Percentiles rank a stretch among this genome's conserved stretches.
Evolutionary conservation across 2,888 invertebrate species (phyloP).

Genomic region (Erannis defoliaria): DNA sequence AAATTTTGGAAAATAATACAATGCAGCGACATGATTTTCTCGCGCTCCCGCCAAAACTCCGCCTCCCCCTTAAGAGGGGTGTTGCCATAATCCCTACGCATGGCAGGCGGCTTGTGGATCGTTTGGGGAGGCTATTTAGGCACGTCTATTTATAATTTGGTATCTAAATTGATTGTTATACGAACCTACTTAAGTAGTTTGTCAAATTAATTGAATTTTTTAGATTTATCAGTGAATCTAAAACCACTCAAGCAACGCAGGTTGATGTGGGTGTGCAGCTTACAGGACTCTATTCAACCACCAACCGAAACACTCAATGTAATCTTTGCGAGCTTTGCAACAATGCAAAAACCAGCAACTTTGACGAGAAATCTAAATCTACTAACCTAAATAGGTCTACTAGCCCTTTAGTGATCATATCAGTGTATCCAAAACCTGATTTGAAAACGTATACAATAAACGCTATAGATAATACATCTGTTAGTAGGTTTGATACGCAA

Average conservation of each 20-base stretch:
- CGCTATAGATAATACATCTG: not conserved
- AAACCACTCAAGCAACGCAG: slow-evolving; percentile 65
- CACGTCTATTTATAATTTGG: no score
- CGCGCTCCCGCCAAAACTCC: no score
- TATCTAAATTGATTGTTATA: no score
- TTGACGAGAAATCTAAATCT: slow-evolving; percentile 34
- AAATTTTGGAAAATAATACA: no score
- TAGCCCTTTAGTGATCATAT: slow-evolving; percentile 76
- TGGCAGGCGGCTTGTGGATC: no score
- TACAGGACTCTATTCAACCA: slow-evolving; percentile 32
- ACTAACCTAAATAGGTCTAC: slow-evolving; percentile 48
- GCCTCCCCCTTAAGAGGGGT: no score
- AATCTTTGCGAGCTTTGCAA: slow-evolving; percentile 24
- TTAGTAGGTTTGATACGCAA: slow-evolving; percentile 19
- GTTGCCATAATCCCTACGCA: no score
- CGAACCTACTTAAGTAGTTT: not conserved
- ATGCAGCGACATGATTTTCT: no score
- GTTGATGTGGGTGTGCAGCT: slow-evolving; percentile 59
- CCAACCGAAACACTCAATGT: slow-evolving; percentile 48
- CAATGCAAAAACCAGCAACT: slow-evolving; percentile 29
- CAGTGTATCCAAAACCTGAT: slow-evolving; percentile 71
- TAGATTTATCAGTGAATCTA: not conserved
- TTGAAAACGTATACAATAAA: not conserved
- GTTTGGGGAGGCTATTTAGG: no score
- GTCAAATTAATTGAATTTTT: not conserved